Base-by-base conservation (phyloP, 2,113 vertebrate species). In the Nannospalax galili region DNA sequence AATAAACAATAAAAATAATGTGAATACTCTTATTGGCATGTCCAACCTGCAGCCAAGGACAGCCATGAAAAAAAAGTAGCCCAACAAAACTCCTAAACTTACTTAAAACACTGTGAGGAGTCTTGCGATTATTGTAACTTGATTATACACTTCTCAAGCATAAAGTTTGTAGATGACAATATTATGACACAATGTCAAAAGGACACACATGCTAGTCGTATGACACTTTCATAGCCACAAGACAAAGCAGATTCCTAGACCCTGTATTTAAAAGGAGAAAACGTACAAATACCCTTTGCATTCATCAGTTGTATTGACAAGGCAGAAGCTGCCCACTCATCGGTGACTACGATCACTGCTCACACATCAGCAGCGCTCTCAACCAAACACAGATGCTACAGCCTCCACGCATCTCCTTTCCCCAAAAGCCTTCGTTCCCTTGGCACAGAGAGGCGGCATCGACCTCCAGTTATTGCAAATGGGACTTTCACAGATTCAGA, bases 311-410 rank as follows among this genome's bases (percentile, higher is more conserved):
- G 2, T 64, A 28, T 75, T 3, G 2, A 30, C 1, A 20, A 48
- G 62, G 37, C n/a, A 78, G 77, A 52, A 70, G 26, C 22, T 17
- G 65, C 8, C 9, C 78, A 78, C 64, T 20, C 42, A 72, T 9
- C n/a, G n/a, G 16, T 11, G 58, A 11, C 58, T 58, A 17, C 16
- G 58, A 58, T 58, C 16, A 58, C 58, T 58, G 20, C n/a, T n/a
- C n/a, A n/a, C n/a, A n/a, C n/a, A n/a, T n/a, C n/a, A n/a, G n/a
- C n/a, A n/a, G n/a, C n/a, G n/a, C n/a, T n/a, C n/a, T n/a, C 16
- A 42, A 35, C 52, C 42, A 3, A 0, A 0, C 0, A 17, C 15
- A 6, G 48, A 52, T 52, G 26, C 7, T 28, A 42, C 8, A 0
- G 45, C 1, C 48, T 37, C 74, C 12, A 62, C 26, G 28, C 24